A percentile compares a stretch with the other conserved stretches of the same genome.
These are phyloP conservation scores for Clivina fossor DNA, from an alignment of 2,888 invertebrate species.

Conservation along the genomic window DNA sequence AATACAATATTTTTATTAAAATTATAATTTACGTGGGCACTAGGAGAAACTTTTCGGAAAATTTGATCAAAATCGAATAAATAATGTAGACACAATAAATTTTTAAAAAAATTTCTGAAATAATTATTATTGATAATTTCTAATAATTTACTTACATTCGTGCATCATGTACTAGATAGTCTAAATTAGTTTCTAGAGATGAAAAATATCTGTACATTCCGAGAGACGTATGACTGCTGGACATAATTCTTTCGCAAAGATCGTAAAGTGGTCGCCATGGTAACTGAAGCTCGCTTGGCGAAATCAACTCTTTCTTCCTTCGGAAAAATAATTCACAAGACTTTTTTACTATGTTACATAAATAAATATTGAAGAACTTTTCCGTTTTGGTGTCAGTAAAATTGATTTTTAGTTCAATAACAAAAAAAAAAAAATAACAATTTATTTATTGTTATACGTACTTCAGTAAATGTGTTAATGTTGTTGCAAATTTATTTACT, in stretches of 20 bases:
- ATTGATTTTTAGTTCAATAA: too few relatives aligned
- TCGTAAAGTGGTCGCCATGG: slow-evolving; percentile 86
- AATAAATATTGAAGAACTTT: too few relatives aligned
- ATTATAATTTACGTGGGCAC: too few relatives aligned
- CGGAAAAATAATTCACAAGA: slow-evolving; percentile 5
- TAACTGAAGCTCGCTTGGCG: slow-evolving; percentile 76
- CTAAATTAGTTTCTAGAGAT: slow-evolving; percentile 45
- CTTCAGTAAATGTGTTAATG: slow-evolving; percentile 72
- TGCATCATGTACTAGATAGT: slow-evolving; percentile 46
- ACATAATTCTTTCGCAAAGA: slow-evolving; percentile 62
- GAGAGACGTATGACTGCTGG: slow-evolving; percentile 58
- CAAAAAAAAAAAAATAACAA: too few relatives aligned
- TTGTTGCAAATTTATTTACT: slow-evolving; percentile 69
- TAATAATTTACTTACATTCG: slow-evolving; percentile 47
- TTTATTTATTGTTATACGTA: too few relatives aligned
- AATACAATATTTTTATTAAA: too few relatives aligned
- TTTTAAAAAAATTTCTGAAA: too few relatives aligned
- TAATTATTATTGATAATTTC: too few relatives aligned
- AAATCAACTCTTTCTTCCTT: slow-evolving; percentile 76
- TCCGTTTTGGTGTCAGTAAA: too few relatives aligned
- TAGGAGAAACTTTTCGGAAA: too few relatives aligned
- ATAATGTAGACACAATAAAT: too few relatives aligned
- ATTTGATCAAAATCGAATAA: too few relatives aligned
- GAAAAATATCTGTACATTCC: slow-evolving; percentile 60
- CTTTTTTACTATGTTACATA: slow-evolving; percentile 22